Evolutionary conservation across 2,888 invertebrate genomes (phyloP), one percentile per base, ranked within the genome.

Genomic region (Acrobasis repandana): DNA sequence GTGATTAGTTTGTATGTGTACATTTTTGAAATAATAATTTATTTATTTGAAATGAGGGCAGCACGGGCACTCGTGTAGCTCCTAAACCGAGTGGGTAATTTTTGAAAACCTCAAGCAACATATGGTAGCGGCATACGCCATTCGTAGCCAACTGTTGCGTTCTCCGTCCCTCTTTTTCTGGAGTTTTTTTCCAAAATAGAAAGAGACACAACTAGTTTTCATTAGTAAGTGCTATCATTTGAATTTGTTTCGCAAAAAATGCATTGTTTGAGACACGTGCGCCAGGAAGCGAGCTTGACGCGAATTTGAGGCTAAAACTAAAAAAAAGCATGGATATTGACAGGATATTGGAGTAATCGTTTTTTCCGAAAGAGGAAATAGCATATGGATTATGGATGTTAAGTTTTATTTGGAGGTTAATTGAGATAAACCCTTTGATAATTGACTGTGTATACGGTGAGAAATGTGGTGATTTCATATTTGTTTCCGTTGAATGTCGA

Each of bases 81-180:
- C 28, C 28, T 28, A 6, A 75, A 77, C 75, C 77, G 76, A 79
- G 71, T 69, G 81, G 80, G 86, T 86, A 90, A 89, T 91, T 91
- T 90, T 80, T 83, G 76, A 86, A 58, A 91, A 91, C 91, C 91
- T 91, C 91, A 91, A 88, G 78, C 85, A 85, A 73, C 91, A 91
- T 90, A 90, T 92, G 91, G 90, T 77, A 67, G 78, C 83, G 82
- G 90, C 91, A 90, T 89, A 91, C 91, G 91, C 90, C 86, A 85
- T 80, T 76, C 78, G 81, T 69, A 61, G 77, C 90, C 91, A 92
- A 91, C 91, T 92, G 91, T 90, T 82, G 83, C 67, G 60, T 78
- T 54, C 65, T 58, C 76, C 74, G 63, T 90, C 88, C 69, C 80
- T 73, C 61, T 88, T 75, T 50, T 61, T 51, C 72, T 20, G 54